Percentiles rank a stretch among this genome's conserved stretches.
These are phyloP conservation scores for Onychostruthus taczanowskii DNA, from an alignment of 2,113 vertebrate genomes.

Conservation along the genomic window DNA sequence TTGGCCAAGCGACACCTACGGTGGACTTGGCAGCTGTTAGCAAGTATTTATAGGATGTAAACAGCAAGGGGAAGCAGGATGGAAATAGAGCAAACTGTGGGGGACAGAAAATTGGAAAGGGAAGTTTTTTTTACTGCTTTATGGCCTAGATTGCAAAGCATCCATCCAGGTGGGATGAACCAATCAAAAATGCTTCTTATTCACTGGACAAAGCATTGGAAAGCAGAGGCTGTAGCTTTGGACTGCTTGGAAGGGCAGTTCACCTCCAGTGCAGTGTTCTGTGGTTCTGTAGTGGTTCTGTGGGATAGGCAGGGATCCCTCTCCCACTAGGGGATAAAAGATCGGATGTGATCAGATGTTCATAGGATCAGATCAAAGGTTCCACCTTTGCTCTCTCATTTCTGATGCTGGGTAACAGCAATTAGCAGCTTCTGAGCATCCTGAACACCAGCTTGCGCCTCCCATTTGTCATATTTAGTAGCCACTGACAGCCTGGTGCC, in stretches of 20 bases:
- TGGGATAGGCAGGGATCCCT: background rate
- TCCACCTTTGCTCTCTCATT: background rate
- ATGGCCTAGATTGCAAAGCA: background rate
- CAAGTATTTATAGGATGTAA: conserved; percentile 49
- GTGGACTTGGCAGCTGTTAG: conserved; percentile 43
- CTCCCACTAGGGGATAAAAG: background rate
- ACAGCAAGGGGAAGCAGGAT: background rate
- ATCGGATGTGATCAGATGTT: background rate
- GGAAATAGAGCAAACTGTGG: background rate
- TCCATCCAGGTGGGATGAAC: background rate
- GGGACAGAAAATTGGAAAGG: background rate
- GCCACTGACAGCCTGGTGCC: background rate
- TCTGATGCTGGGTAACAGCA: background rate
- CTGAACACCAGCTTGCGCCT: background rate
- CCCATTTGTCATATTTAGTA: background rate
- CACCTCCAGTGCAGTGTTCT: background rate
- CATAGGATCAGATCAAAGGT: background rate
- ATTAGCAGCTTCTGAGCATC: background rate
- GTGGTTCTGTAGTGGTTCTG: background rate
- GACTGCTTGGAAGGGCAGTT: background rate
- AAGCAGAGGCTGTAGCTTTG: background rate
- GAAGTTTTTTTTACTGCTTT: background rate
- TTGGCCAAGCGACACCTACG: conserved; percentile 11
- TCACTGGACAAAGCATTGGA: background rate
- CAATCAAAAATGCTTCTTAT: background rate